Evolutionary conservation across 1,140 invertebrate species (phyloP), one percentile per base, ranked within the genome.

Genomic region (Drosophila baimaii): DNA sequence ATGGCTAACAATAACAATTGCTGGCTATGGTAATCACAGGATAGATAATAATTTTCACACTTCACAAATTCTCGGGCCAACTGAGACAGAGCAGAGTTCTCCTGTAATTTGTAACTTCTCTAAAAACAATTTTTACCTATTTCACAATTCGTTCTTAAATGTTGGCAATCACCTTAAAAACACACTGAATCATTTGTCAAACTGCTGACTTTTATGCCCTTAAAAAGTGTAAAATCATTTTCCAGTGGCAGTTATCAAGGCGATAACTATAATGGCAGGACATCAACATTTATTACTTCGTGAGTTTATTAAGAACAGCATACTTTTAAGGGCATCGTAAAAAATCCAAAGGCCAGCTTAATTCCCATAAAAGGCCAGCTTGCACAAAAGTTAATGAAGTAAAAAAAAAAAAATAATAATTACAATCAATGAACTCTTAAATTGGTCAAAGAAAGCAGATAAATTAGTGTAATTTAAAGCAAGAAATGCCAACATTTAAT

Each of bases 1-100:
- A 71, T 21, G 33, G 5, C 41, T 5, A 27, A 47, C n/a, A 66
- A 70, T 57, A 57, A 39, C 33, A 49, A 27, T 57, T 25, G 19
- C 1, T 21, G 71, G 41, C 49, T 39, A 49, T 58, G 43, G 43
- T 49, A 21, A 46, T 58, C 43, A 71, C 10, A 21, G 19, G 15
- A 39, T 21, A 43, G 51, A 55, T 68, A 46, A 37, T 43, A 44
- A 29, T 35, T 54, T 51, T 51, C 59, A 7, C 44, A 19, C 13
- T 46, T 15, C 13, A 12, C 21, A 31, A 65, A 54, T 37, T 54
- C 5, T 12, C 3, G n/a, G n/a, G n/a, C n/a, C n/a, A n/a, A n/a
- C n/a, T n/a, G n/a, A n/a, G n/a, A n/a, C n/a, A n/a, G n/a, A n/a
- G n/a, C n/a, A n/a, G n/a, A n/a, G n/a, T n/a, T n/a, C n/a, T n/a